Evolutionary conservation across 2,888 invertebrate species (phyloP).

Genomic region (Vannuccia rotundouncinata): DNA sequence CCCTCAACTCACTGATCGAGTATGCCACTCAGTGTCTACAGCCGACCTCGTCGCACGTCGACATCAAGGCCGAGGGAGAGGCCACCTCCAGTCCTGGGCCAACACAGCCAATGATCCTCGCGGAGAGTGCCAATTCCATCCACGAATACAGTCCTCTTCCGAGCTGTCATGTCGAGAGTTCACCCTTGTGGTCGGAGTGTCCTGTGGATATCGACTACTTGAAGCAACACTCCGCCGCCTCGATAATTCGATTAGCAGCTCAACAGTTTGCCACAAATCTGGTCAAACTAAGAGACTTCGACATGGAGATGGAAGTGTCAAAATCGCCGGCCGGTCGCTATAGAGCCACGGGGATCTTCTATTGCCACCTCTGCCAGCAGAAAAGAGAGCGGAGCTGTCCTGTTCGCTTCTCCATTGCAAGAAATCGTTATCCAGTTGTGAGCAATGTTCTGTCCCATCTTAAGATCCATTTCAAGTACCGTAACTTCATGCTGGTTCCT

Average conservation of each 20-base stretch:
- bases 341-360: conserved; percentile 32
- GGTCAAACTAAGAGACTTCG: conserved; percentile 14
- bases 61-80: no score
- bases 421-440: conserved; percentile 32
- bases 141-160: no score
- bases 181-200: no score
- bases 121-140: no score
- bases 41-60: no score
- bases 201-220: conserved; percentile 30
- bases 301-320: conserved; percentile 31
- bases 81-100: no score
- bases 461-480: conserved; percentile 36
- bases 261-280: conserved; percentile 32
- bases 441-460: conserved; percentile 36
- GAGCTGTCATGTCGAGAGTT: no score
- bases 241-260: conserved; percentile 13
- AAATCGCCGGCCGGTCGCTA: conserved; percentile 24
- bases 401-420: conserved; percentile 35
- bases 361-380: conserved; percentile 31
- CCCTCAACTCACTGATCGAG: no score
- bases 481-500: no score
- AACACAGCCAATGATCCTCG: no score
- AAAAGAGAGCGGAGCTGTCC: conserved; percentile 32
- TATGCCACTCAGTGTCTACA: no score
- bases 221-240: conserved; percentile 28